These are phyloP conservation scores for Hydrochoerus hydrochaeris DNA, from an alignment of 2,113 vertebrate genomes.

Conservation along the genomic window DNA sequence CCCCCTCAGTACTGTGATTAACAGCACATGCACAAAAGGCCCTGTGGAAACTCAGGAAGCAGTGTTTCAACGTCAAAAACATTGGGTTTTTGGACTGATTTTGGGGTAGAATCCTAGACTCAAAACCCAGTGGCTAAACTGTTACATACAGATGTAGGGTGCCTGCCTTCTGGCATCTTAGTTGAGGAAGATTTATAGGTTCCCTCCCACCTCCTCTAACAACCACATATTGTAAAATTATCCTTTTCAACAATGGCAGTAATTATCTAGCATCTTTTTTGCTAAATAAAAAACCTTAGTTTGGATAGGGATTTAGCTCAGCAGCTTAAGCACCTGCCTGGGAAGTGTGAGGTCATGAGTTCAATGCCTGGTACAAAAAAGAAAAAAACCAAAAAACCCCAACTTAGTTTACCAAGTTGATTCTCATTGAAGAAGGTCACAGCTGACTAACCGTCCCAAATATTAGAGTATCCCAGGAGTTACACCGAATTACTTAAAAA, in stretches of 20 bases:
- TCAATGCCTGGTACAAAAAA: too few species aligned
- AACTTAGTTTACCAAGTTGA: not conserved
- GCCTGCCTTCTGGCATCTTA: not conserved
- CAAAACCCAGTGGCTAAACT: too few species aligned
- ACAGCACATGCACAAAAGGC: not conserved
- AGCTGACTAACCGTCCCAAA: not conserved
- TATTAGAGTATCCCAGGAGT: not conserved
- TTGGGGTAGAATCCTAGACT: not conserved
- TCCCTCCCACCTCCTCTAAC: not conserved
- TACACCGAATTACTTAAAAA: not conserved
- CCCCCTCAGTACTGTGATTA: not conserved
- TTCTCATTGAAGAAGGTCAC: not conserved
- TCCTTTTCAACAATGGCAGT: not conserved
- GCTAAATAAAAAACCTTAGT: not conserved
- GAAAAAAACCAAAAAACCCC: too few species aligned
- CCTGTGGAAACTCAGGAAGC: not conserved
- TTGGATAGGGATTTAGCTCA: too few species aligned
- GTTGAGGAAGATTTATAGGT: not conserved
- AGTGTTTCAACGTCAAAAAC: not conserved
- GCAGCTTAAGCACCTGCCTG: too few species aligned
- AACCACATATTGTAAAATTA: not conserved
- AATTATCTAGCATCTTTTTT: conserved; percentile 18
- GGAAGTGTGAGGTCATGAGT: too few species aligned
- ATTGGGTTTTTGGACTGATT: not conserved
- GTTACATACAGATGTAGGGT: accelerated